A percentile compares a stretch with the other conserved stretches of the same genome.
phyloP scores from a whole-genome alignment of 2,797 vertebrate genomes.

The Manis crassicaudata region DNA sequence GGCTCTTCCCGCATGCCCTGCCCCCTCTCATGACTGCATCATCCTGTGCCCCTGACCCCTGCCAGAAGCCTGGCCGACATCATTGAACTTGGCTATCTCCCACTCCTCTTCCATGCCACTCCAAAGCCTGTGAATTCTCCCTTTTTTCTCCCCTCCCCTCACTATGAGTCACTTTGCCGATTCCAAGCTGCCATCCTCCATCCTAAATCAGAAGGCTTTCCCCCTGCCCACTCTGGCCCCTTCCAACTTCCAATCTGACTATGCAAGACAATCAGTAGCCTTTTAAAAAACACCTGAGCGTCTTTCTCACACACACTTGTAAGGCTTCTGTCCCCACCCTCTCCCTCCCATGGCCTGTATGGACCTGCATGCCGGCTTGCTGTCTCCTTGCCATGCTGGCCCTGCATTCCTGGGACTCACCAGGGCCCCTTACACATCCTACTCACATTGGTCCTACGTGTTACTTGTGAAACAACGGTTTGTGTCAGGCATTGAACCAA shows the following conservation, averaged over 20 bases:
- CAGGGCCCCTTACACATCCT: neutral
- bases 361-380: neutral
- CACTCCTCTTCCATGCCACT: accelerated
- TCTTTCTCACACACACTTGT: neutral
- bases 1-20: neutral
- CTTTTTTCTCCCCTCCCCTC: no score
- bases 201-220: neutral
- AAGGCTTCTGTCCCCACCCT: neutral
- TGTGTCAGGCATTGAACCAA: neutral
- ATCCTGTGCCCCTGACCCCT: neutral
- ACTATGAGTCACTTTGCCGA: neutral
- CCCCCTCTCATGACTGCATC: neutral
- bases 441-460: neutral
- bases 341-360: neutral
- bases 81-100: neutral
- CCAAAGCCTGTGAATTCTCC: neutral
- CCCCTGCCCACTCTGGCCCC: no score
- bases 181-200: neutral
- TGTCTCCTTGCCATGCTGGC: neutral
- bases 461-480: neutral
- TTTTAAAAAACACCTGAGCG: neutral
- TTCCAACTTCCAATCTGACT: neutral
- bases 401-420: neutral
- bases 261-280: neutral
- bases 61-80: neutral